Conservation (phyloP, 2,797 vertebrate species). For the Philypnodon macrostomus region DNA sequence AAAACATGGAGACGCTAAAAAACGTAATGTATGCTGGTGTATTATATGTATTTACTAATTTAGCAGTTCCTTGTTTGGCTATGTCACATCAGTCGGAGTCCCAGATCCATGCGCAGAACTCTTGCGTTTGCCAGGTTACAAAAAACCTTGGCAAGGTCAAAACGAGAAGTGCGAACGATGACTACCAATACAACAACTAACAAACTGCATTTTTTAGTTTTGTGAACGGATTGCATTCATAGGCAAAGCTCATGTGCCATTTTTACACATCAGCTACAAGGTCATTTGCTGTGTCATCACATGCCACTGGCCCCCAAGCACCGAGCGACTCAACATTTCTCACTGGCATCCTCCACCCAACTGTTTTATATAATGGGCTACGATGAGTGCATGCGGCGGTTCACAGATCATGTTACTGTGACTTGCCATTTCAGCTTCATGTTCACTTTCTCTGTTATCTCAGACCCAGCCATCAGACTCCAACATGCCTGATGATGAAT, state of each 20-base stretch:
- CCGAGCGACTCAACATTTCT: conserved; percentile 29
- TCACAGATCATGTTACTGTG: conserved; percentile 42
- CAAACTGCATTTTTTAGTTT: neutral
- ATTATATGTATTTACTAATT: too few species aligned
- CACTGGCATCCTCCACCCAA: conserved; percentile 21
- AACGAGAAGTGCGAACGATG: too few species aligned
- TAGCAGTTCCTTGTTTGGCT: too few species aligned
- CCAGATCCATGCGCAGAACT: too few species aligned
- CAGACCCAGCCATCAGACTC: neutral
- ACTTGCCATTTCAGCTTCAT: conserved; percentile 27
- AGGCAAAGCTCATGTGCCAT: conserved; percentile 18
- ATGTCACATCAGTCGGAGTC: too few species aligned
- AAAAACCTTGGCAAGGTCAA: too few species aligned
- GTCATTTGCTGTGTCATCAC: conserved; percentile 60
- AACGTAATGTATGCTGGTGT: too few species aligned
- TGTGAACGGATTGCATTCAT: conserved; percentile 5
- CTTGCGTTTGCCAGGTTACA: too few species aligned
- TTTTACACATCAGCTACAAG: conserved; percentile 57
- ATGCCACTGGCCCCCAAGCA: conserved; percentile 39
- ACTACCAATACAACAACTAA: too few species aligned
- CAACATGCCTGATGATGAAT: neutral
- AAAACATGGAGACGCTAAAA: too few species aligned
- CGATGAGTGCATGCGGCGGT: conserved; percentile 23
- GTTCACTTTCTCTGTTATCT: conserved; percentile 50
- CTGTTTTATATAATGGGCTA: conserved; percentile 45